Conservation (phyloP, 2,888 invertebrate genomes). For the Theodoxus fluviatilis region DNA sequence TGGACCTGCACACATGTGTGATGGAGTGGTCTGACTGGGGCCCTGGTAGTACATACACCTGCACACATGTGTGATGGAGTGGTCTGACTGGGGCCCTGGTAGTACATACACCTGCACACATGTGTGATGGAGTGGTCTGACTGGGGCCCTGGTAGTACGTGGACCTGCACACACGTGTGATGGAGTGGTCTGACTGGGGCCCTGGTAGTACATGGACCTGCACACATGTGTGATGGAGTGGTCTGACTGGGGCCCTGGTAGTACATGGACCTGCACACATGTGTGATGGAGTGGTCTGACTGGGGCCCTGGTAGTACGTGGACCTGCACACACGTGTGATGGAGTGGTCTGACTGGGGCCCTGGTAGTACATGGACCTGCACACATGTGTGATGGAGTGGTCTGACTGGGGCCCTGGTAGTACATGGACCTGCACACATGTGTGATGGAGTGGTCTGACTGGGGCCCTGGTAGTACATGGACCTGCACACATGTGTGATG, state of each 20-base stretch:
- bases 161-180: not conserved
- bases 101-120: not conserved
- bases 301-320: not conserved
- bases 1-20: not conserved
- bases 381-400: no score
- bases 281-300: no score
- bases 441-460: no score
- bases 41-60: not conserved
- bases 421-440: not conserved
- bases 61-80: no score
- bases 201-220: not conserved
- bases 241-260: not conserved
- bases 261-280: not conserved
- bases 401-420: not conserved
- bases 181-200: no score
- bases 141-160: not conserved
- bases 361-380: not conserved
- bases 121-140: no score
- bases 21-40: no score
- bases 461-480: not conserved
- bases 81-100: not conserved
- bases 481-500: not conserved
- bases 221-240: no score
- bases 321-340: not conserved
- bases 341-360: no score